phyloP scores from a whole-genome alignment of 2,888 invertebrate genomes.

The Chrysina gloriosa region DNA sequence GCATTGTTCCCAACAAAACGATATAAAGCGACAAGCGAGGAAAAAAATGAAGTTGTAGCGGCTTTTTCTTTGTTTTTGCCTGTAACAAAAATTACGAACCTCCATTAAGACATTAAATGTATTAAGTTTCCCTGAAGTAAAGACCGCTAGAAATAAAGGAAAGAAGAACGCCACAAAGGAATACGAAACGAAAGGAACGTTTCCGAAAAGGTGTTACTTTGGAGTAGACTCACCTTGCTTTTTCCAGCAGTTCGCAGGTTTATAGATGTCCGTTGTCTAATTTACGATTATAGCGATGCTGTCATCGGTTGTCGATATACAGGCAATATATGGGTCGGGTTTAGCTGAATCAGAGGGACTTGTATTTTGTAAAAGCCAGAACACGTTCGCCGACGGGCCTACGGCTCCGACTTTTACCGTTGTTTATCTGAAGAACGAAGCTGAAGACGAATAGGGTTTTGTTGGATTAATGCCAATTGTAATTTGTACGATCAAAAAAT shows the following conservation, averaged over 20 bases:
- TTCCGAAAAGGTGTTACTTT: conserved; percentile 40
- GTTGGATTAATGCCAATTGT: background rate
- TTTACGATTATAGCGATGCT: conserved; percentile 53
- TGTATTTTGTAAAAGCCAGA: conserved; percentile 50
- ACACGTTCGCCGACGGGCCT: conserved; percentile 20
- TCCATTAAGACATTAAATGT: conserved; percentile 37
- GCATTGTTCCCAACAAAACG: background rate
- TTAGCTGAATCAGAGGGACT: conserved; percentile 44
- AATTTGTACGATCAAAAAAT: conserved; percentile 34
- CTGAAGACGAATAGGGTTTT: background rate
- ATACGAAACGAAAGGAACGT: conserved; percentile 28
- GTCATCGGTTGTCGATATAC: conserved; percentile 54
- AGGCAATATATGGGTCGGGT: conserved; percentile 53
- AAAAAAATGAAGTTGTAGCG: conserved; percentile 13
- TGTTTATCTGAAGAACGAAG: conserved; percentile 5
- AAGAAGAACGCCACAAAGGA: conserved; percentile 30
- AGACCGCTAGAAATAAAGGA: conserved; percentile 18
- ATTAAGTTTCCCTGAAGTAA: conserved; percentile 24
- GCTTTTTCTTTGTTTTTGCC: conserved; percentile 27
- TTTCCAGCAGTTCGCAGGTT: conserved; percentile 38
- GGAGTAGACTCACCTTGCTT: conserved; percentile 25
- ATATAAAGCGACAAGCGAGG: conserved; percentile 12
- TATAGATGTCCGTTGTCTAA: conserved; percentile 49
- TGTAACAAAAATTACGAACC: conserved; percentile 29
- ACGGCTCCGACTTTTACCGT: conserved; percentile 1